phyloP scores from a whole-genome alignment of 2,113 vertebrate genomes.

The Symphodus melops region DNA sequence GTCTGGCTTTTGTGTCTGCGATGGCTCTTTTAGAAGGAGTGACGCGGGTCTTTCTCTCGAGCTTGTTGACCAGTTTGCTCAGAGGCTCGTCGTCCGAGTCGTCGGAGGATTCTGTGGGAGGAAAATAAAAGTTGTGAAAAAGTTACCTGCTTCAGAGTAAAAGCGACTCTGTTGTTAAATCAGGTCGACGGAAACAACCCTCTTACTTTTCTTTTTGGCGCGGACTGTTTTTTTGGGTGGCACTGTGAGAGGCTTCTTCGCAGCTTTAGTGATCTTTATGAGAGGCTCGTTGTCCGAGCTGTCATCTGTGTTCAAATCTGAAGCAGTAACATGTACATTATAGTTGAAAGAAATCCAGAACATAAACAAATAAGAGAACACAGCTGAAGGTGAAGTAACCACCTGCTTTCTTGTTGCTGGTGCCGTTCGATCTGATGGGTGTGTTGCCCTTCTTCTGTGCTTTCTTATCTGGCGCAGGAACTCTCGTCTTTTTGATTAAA shows the following conservation, averaged over 20 bases:
- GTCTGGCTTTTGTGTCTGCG: conserved; percentile 35
- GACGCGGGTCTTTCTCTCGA: neutral
- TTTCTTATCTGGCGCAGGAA: conserved; percentile 3
- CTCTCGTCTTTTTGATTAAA: conserved; percentile 40
- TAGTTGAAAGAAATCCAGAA: neutral
- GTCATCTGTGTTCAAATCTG: conserved; percentile 20
- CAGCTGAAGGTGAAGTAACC: neutral
- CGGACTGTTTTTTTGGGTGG: conserved; percentile 30
- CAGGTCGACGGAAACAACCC: neutral
- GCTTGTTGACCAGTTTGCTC: conserved; percentile 34
- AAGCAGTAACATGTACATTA: neutral
- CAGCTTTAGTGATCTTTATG: conserved; percentile 33
- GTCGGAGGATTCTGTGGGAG: conserved; percentile 5
- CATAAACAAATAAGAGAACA: neutral
- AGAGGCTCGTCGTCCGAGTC: conserved; percentile 59
- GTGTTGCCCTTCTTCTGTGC: conserved; percentile 29
- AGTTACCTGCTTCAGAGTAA: too few relatives aligned
- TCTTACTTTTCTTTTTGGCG: conserved; percentile 52
- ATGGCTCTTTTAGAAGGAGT: neutral
- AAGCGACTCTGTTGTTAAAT: neutral
- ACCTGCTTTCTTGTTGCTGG: conserved; percentile 53
- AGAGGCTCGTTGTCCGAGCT: conserved; percentile 61
- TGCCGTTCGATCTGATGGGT: conserved; percentile 31
- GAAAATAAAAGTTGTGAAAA: neutral
- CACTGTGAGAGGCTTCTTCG: conserved; percentile 19